A percentile compares a stretch with the other conserved stretches of the same genome.
Conservation (phyloP, 1,140 invertebrate genomes). For the Thaumatotibia leucotreta region DNA sequence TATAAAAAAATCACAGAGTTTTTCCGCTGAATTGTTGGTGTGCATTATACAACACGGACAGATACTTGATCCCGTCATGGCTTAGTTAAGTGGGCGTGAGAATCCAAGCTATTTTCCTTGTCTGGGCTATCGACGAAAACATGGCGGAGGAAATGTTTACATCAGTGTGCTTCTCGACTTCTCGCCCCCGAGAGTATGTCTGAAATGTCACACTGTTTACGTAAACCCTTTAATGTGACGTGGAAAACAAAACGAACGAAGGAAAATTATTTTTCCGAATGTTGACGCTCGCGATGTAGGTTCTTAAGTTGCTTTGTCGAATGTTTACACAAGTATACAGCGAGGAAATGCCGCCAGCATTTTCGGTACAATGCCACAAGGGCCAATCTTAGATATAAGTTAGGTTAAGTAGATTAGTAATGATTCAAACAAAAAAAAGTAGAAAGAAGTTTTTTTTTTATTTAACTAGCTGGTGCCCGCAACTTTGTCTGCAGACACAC, state of each 20-base stretch:
- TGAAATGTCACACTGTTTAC: neutral
- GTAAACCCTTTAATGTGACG: neutral
- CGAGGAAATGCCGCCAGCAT: too few relatives aligned
- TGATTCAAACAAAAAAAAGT: too few relatives aligned
- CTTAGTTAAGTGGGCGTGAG: neutral
- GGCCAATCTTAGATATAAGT: too few relatives aligned
- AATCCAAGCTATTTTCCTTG: neutral
- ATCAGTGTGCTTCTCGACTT: neutral
- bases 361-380: too few relatives aligned
- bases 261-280: neutral
- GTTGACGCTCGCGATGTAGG: neutral
- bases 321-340: too few relatives aligned
- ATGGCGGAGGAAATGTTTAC: neutral
- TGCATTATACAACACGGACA: neutral
- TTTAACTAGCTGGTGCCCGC: too few relatives aligned
- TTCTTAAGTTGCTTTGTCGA: too few relatives aligned
- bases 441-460: too few relatives aligned
- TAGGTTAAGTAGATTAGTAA: too few relatives aligned
- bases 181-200: neutral
- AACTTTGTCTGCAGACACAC: too few relatives aligned
- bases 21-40: too few relatives aligned
- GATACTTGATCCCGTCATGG: neutral
- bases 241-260: neutral
- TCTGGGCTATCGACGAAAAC: neutral
- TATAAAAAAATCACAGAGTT: too few relatives aligned